Evolutionary conservation across 2,888 invertebrate genomes (phyloP), one percentile per base, ranked within the genome.

Genomic region (Xylocampa areola): DNA sequence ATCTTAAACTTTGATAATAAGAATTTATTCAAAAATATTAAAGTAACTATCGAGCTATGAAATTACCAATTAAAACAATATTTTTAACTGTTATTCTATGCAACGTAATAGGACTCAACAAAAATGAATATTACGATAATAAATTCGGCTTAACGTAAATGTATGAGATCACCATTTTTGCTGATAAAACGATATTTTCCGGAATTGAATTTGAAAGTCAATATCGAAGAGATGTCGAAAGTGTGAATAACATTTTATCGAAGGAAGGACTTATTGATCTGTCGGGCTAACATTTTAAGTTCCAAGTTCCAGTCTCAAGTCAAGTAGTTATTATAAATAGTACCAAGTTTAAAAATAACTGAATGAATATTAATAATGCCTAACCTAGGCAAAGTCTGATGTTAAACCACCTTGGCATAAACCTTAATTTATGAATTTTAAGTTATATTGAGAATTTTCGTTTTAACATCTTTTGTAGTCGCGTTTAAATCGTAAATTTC

Each of bases 341-440:
- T 29, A 2, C 16, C 7, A 30, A 44, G 44, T 36, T 45, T 4
- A 25, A 39, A 32, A 11, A 49, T 40, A 44, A 14, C 23, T 14
- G 0, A 33, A 52, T 19, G 1, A 55, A 55, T 64, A 43, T 43
- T 10, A 33, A 39, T 43, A 13, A 30, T 29, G n/a, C 14, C 29
- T 30, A 40, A 25, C 23, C 14, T 14, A 7, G 3, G n/a, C 21
- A 10, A 51, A 29, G 23, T 35, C 16, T 30, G n/a, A 8, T 1
- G 7, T 10, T 30, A 44, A 57, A 44, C 11, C 32, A 45, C n/a
- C 14, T 45, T 32, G 10, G 16, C 10, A 41, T 32, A 30, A 17
- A 36, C 10, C 13, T 32, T 29, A 14, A 25, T 47, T 23, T 47
- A 27, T 43, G 13, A 35, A 32, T 13, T 36, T 35, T 32, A 17